Evolutionary conservation across 2,888 invertebrate genomes (phyloP).

Genomic region (Pyrgus malvae): DNA sequence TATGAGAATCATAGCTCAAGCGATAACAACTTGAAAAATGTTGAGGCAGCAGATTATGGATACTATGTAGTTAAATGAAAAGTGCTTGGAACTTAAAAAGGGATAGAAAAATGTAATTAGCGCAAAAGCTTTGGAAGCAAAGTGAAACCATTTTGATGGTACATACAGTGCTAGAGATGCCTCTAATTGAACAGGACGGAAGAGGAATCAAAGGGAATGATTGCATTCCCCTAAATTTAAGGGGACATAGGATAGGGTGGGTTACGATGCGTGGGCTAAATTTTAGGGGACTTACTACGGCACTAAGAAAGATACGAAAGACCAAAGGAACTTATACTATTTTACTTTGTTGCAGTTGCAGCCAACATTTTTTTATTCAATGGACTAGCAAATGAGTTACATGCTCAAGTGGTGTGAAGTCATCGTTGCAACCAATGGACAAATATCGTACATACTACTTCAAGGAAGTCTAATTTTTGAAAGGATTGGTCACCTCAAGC

Average conservation of each 20-base stretch:
- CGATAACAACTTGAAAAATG: constrained; percentile 15
- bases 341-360: no score
- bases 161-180: constrained; percentile 67
- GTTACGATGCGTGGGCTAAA: constrained; percentile 72
- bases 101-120: constrained; percentile 39
- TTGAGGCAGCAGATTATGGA: constrained; percentile 7
- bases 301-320: constrained; percentile 25
- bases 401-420: no score
- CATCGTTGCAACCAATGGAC: no score
- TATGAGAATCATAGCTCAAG: constrained; percentile 15
- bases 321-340: constrained; percentile 1
- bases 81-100: constrained; percentile 19
- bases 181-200: constrained; percentile 79
- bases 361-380: no score
- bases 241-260: constrained; percentile 65
- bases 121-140: constrained; percentile 40
- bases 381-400: no score
- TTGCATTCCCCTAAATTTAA: constrained; percentile 72
- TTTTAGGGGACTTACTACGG: constrained; percentile 50
- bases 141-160: constrained; percentile 51
- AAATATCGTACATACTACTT: no score
- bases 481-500: no score
- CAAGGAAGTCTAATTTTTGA: no score
- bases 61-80: constrained; percentile 14
- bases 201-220: constrained; percentile 79